Evolutionary conservation across 2,113 vertebrate species (phyloP), one percentile per base, ranked within the genome.

Genomic region (Aegypius monachus): DNA sequence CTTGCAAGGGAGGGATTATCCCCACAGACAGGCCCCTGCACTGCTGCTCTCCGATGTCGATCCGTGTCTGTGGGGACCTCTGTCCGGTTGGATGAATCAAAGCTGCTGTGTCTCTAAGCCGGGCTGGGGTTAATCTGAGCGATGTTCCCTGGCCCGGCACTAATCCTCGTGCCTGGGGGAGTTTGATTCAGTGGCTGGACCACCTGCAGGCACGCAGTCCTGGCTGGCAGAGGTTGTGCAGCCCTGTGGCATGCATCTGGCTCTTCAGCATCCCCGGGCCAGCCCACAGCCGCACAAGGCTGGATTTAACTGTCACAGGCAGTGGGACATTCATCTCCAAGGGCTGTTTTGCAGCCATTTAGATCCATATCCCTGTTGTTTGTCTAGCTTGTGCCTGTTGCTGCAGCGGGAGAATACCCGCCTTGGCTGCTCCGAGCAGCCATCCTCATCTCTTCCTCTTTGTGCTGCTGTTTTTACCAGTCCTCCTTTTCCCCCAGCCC

Each of bases 1-100:
- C 59, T 42, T 14, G 58, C 58, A 17, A 50, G 95, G 93, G 90
- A 91, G 92, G 95, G 88, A 94, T 96, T 95, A 91, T 86, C 89
- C 79, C 91, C 65, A 0, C 74, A 42, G 55, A 1, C 72, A 15
- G 67, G n/a, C 65, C 94, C 71, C 68, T 45, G 82, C 38, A 3
- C 67, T 34, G 74, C 83, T 12, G 52, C 61, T 78, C 43, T 38
- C 14, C 36, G 3, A 6, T 58, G 93, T 70, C 38, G 7, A 70
- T 56, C 74, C 6, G 1, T 67, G 95, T n/a, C 95, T 12, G 58
- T 19, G 0, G 95, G 82, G 86, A 81, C 73, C 78, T 77, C 68
- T 18, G n/a, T 38, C 43, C 29, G 11, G 22, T 38, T 22, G 79
- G 82, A 62, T 56, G 42, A 63, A 73, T 93, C 87, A 86, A 91